Percentiles rank a stretch among this genome's conserved stretches.
These are phyloP conservation scores for Microctenopoma lineatum DNA, from an alignment of 2,797 vertebrate species.

Conservation along the genomic window DNA sequence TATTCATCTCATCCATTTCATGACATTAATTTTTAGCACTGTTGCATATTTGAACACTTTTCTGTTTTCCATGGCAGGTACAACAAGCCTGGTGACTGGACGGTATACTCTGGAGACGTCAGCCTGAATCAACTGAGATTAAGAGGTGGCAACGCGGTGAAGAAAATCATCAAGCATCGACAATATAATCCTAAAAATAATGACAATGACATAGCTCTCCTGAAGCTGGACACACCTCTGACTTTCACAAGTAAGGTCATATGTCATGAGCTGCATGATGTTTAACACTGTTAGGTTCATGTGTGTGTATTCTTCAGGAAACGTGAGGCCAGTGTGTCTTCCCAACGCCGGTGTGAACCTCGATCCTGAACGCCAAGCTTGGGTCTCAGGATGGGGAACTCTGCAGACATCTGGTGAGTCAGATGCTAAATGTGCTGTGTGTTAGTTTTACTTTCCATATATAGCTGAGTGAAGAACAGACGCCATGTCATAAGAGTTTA, in stretches of 20 bases:
- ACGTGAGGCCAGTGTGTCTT: conserved; percentile 87
- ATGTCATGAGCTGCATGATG: no score
- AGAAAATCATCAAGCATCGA: conserved; percentile 82
- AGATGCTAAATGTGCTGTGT: not conserved
- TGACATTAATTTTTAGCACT: no score
- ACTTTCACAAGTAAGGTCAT: conserved; percentile 46
- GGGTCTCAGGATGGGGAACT: conserved; percentile 93
- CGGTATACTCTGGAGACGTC: conserved; percentile 80
- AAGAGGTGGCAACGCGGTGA: conserved; percentile 27
- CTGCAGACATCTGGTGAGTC: conserved; percentile 51
- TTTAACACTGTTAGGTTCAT: no score
- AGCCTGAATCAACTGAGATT: conserved; percentile 53
- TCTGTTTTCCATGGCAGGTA: conserved; percentile 47
- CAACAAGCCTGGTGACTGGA: conserved; percentile 73
- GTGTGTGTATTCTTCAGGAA: conserved; percentile 44
- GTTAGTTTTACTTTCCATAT: no score
- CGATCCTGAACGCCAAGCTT: conserved; percentile 70
- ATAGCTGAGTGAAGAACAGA: no score
- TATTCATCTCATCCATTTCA: no score
- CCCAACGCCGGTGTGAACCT: conserved; percentile 86
- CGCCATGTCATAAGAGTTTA: no score
- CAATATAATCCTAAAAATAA: conserved; percentile 79
- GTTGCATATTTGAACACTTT: no score
- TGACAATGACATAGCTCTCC: conserved; percentile 89
- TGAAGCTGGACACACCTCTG: conserved; percentile 84